Percentiles rank a stretch among this genome's conserved stretches.
Evolutionary conservation across 2,113 vertebrate species (phyloP).

Genomic region (Etia nguti): DNA sequence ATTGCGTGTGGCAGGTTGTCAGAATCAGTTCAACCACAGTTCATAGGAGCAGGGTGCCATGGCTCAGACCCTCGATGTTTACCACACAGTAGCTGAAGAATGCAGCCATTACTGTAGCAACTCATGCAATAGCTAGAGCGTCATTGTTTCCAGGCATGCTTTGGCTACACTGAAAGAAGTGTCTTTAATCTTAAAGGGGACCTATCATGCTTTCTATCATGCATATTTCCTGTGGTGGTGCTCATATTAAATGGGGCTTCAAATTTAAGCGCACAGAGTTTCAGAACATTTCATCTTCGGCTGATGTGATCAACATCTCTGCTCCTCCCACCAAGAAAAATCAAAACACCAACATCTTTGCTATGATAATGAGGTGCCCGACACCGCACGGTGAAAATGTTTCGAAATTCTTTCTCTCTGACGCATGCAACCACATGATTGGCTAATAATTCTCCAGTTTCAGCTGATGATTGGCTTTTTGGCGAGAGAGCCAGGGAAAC

Average conservation of each 20-base stretch:
- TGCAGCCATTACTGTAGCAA: slow-evolving; percentile 49
- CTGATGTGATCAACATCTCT: neutral
- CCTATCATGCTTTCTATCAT: neutral
- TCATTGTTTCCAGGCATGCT: neutral
- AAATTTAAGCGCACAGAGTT: neutral
- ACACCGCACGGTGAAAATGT: neutral
- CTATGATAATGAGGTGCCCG: neutral
- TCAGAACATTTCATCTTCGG: neutral
- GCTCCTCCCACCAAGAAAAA: neutral
- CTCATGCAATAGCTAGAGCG: neutral
- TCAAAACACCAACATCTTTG: neutral
- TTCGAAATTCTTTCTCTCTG: neutral
- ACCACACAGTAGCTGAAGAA: slow-evolving; percentile 19
- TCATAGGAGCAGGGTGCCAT: neutral
- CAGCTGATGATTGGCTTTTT: neutral
- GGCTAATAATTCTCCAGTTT: neutral
- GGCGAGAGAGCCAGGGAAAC: neutral
- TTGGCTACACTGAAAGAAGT: neutral
- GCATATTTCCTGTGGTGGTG: neutral
- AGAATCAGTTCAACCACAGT: neutral
- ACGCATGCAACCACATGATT: neutral
- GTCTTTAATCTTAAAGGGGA: neutral
- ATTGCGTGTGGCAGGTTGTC: neutral
- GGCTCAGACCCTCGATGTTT: neutral
- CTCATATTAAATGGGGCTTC: neutral